phyloP scores from a whole-genome alignment of 2,113 vertebrate genomes.

The Nesogale talazaci region DNA sequence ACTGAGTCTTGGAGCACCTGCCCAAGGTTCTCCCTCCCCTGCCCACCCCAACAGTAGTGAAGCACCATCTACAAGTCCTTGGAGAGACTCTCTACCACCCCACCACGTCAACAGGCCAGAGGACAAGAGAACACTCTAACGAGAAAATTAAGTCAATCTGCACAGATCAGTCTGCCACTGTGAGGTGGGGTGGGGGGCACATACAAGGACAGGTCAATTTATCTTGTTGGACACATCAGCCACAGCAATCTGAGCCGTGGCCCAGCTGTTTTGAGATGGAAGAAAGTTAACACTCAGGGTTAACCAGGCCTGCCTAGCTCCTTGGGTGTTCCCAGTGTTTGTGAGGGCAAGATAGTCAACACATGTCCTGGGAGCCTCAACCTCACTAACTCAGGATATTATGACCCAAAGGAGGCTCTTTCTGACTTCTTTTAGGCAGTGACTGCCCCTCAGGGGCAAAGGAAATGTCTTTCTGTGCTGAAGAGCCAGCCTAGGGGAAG shows the following conservation, averaged over 20 bases:
- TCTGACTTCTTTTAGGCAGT: neutral
- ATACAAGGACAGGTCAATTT: too few relatives aligned
- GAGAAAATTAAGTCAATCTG: neutral
- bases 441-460: neutral
- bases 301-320: neutral
- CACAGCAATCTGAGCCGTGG: neutral
- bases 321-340: too few relatives aligned
- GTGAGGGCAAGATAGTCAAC: too few relatives aligned
- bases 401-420: neutral
- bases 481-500: too few relatives aligned
- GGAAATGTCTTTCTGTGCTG: neutral
- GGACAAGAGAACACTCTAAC: neutral
- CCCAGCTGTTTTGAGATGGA: conserved; percentile 18
- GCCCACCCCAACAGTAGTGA: neutral
- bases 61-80: neutral
- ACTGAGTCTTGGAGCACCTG: neutral
- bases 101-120: too few relatives aligned
- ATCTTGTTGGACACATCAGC: too few relatives aligned
- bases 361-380: too few relatives aligned
- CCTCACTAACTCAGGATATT: neutral
- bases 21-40: neutral
- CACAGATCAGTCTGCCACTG: neutral
- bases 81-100: neutral
- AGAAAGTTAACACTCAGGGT: neutral
- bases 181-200: too few relatives aligned